Conservation (phyloP, 2,797 vertebrate genomes). For the Thunnus albacares region DNA sequence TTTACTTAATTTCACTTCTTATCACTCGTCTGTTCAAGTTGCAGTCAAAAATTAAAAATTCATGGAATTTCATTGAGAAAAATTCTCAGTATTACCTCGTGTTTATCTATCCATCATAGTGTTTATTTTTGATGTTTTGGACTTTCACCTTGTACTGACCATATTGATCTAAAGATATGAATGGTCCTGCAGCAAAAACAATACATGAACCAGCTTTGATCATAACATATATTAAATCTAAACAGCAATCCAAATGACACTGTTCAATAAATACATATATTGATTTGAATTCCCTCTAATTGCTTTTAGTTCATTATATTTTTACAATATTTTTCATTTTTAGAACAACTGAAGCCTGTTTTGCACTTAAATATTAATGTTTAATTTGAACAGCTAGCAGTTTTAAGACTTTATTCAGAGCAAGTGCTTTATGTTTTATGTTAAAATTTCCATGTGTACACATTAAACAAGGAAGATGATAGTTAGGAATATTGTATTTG, state of each 20-base stretch:
- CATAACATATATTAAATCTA: neutral
- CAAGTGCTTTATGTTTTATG: neutral
- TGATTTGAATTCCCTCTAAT: neutral
- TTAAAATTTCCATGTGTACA: neutral
- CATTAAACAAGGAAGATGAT: neutral
- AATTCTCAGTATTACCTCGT: neutral
- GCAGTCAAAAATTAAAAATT: conserved; percentile 1
- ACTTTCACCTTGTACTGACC: conserved; percentile 40
- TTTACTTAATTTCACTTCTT: neutral
- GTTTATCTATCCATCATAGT: conserved; percentile 21
- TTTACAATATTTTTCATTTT: neutral
- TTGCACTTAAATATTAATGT: neutral
- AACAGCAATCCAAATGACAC: neutral
- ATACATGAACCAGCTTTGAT: conserved; percentile 6
- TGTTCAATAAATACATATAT: neutral
- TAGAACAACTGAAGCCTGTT: neutral
- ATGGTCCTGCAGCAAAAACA: conserved; percentile 5
- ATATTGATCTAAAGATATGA: conserved; percentile 53
- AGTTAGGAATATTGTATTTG: neutral
- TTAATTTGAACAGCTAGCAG: neutral
- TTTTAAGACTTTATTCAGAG: neutral
- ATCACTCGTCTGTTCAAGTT: neutral
- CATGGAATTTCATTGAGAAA: conserved; percentile 15
- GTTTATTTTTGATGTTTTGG: conserved; percentile 48
- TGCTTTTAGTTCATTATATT: neutral